Evolutionary conservation across 2,888 invertebrate species (phyloP).

Genomic region (Slavum lentiscoides): DNA sequence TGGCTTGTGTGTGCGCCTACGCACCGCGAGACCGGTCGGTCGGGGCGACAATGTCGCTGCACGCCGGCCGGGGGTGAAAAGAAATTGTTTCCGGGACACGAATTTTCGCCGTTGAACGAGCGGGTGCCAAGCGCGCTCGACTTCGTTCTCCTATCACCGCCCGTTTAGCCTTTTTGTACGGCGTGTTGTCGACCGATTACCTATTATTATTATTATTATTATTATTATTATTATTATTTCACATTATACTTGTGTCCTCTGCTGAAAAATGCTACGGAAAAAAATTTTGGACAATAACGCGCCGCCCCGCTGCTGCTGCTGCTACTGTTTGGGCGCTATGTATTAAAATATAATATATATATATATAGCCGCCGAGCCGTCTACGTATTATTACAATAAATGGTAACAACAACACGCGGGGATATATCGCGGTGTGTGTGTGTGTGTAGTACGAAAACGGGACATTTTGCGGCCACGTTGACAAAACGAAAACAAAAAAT

Average conservation of each 20-base stretch:
- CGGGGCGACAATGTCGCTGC: background rate
- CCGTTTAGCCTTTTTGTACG: slow-evolving; percentile 38
- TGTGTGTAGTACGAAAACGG: too few relatives aligned
- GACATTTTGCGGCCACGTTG: too few relatives aligned
- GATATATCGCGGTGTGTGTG: too few relatives aligned
- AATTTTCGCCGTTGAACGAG: slow-evolving; percentile 38
- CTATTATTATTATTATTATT: background rate
- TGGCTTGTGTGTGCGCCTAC: slow-evolving; percentile 2
- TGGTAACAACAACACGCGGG: too few relatives aligned
- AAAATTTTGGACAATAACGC: background rate
- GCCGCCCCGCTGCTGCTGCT: too few relatives aligned
- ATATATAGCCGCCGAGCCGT: too few relatives aligned
- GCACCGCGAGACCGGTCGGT: background rate
- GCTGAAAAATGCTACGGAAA: slow-evolving; percentile 21
- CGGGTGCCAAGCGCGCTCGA: slow-evolving; percentile 15
- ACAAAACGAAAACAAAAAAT: too few relatives aligned
- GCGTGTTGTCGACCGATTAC: slow-evolving; percentile 34
- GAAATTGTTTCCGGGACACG: slow-evolving; percentile 47
- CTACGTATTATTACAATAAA: too few relatives aligned
- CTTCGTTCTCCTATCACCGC: background rate
- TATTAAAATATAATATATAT: too few relatives aligned
- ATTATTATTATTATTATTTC: too few relatives aligned
- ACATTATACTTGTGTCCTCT: slow-evolving; percentile 45
- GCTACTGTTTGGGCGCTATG: too few relatives aligned
- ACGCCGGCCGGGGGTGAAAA: background rate